phyloP scores from a whole-genome alignment of 2,888 invertebrate genomes.

The Parelbella ahira region DNA sequence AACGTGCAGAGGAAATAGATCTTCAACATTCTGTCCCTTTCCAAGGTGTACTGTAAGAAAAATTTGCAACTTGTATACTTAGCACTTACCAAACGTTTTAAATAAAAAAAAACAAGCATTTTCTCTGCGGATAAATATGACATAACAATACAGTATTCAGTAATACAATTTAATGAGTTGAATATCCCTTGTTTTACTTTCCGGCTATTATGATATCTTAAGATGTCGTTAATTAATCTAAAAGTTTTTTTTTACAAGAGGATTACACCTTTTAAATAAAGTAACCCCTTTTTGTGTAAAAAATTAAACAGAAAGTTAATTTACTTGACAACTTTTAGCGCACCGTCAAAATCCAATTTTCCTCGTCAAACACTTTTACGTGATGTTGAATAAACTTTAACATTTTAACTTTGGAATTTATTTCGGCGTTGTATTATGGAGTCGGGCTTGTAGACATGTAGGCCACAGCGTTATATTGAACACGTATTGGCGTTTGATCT shows the following conservation, averaged over 20 bases:
- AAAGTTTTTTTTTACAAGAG: conserved; percentile 25
- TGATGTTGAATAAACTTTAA: conserved; percentile 26
- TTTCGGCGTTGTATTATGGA: conserved; percentile 12
- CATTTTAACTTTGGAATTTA: conserved; percentile 18
- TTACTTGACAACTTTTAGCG: conserved; percentile 29
- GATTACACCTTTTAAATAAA: conserved; percentile 26
- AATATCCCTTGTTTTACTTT: conserved; percentile 8
- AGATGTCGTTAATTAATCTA: conserved; percentile 18
- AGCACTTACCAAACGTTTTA: no score
- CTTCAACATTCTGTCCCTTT: conserved; percentile 92
- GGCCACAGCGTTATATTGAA: conserved; percentile 5
- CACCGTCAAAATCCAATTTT: conserved; percentile 35
- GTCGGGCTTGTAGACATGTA: conserved; percentile 2
- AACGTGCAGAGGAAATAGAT: conserved; percentile 92
- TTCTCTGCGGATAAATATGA: no score
- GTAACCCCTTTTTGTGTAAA: conserved; percentile 24
- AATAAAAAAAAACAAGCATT: no score
- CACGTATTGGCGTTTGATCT: conserved; percentile 19
- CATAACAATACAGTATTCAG: no score
- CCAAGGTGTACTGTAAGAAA: conserved; percentile 89
- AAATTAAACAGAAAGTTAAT: conserved; percentile 28
- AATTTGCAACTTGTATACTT: no score
- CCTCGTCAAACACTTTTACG: conserved; percentile 31
- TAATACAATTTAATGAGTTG: conserved; percentile 7
- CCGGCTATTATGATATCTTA: conserved; percentile 7